Percentiles rank a stretch among this genome's conserved stretches.
These are phyloP conservation scores for Antechinus flavipes DNA, from an alignment of 2,113 vertebrate genomes.

Conservation along the genomic window DNA sequence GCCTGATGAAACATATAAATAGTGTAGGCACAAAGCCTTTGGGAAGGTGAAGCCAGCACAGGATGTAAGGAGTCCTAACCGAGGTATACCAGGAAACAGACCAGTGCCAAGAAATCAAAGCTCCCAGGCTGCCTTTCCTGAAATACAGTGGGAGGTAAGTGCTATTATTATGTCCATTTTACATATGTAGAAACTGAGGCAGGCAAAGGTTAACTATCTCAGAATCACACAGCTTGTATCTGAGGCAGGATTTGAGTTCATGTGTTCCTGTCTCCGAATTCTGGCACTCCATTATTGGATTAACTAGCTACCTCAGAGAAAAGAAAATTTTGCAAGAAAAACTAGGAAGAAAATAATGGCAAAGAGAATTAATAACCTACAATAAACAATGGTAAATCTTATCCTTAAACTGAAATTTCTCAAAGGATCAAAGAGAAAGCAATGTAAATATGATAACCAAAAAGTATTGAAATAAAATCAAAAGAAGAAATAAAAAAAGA, in stretches of 20 bases:
- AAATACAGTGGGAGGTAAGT: neutral
- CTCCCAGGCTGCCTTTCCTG: too few species aligned
- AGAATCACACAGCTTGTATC: neutral
- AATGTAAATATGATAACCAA: neutral
- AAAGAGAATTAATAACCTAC: neutral
- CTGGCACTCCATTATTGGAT: neutral
- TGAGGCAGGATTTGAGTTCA: neutral
- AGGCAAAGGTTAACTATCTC: neutral
- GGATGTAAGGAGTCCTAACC: too few species aligned
- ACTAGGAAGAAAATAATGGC: neutral
- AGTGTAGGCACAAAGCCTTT: neutral
- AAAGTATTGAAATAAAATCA: neutral
- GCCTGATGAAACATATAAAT: neutral
- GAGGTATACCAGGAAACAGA: too few species aligned
- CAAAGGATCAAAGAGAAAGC: neutral
- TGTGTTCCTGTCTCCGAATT: neutral
- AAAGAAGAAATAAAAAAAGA: neutral
- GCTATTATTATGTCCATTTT: neutral
- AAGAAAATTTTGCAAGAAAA: neutral
- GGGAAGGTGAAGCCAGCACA: too few species aligned
- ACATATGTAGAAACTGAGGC: neutral
- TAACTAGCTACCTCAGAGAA: neutral
- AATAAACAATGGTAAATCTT: neutral
- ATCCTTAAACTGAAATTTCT: neutral
- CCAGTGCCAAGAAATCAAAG: too few species aligned